A percentile compares a stretch with the other conserved stretches of the same genome.
Conservation (phyloP, 2,113 vertebrate genomes). For the Camelus dromedarius region DNA sequence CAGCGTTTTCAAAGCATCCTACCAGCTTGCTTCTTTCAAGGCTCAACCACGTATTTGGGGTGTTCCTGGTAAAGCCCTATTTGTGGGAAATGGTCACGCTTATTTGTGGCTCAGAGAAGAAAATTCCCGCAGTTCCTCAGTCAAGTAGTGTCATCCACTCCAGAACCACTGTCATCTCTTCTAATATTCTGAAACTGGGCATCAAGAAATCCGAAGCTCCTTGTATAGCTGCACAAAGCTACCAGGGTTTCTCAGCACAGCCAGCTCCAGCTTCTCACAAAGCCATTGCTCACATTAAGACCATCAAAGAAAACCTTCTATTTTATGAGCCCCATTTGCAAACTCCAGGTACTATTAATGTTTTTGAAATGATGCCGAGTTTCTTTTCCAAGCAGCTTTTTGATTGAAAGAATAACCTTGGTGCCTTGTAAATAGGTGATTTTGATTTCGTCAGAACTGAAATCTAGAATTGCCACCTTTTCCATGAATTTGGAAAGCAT, state of each 20-base stretch:
- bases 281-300: not conserved
- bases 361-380: not conserved
- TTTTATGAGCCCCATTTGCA: not conserved
- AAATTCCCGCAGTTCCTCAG: not conserved
- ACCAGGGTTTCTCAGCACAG: not conserved
- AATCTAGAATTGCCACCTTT: not conserved
- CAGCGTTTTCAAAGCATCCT: not conserved
- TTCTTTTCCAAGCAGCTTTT: not conserved
- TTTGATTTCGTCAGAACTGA: not conserved
- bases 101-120: not conserved
- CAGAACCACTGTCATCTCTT: not conserved
- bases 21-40: not conserved
- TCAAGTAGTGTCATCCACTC: not conserved
- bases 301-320: not conserved
- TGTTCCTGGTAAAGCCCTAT: not conserved
- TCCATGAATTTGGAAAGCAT: not conserved
- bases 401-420: not conserved
- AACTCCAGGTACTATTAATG: not conserved
- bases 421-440: not conserved
- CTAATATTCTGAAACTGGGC: not conserved
- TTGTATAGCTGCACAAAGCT: not conserved
- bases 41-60: too few relatives aligned
- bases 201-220: not conserved
- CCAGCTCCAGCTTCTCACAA: not conserved
- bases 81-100: not conserved